Base-by-base conservation (phyloP, 2,797 vertebrate genomes). In the Hipposideros larvatus region DNA sequence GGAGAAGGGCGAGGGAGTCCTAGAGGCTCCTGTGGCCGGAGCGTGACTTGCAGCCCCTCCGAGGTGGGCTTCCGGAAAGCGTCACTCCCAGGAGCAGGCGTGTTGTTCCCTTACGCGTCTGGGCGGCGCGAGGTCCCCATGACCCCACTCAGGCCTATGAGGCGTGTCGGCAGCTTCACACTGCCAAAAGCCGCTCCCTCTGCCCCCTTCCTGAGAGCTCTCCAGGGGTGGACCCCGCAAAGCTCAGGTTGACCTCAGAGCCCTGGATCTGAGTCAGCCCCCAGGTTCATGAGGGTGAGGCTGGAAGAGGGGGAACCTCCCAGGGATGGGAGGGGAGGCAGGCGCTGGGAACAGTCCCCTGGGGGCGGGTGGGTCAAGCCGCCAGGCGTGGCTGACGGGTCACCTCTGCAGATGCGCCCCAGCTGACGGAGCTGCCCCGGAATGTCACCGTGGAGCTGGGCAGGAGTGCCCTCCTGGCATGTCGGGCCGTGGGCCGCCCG, bases 381-480 rank as follows among this genome's bases (percentile, higher is more conserved):
- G 0, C 51, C 1, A 4, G 90, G 53, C 8, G 0, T 11, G 65
- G 65, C 71, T 87, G 84, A 96, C 11, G 0, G 0, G 28, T 43
- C 63, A 6, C 57, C 48, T 90, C 84, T 75, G 6, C 97, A 99
- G 99, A 97, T 93, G 98, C 98, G 0, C 99, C 99, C 37, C 98
- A 97, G 95, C 99, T 99, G 97, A 98, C 92, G 0, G 98, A 99
- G 96, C 98, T 95, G 43, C 99, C 99, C 0, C 96, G 57, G 2
- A 99, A 99, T 0, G 0, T 98, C 94, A 98, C 98, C 0, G 99
- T 98, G 0, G 98, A 98, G 11, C 98, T 98, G 0, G 99, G 99
- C 59, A 98, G 99, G 75, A 99, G 98, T 0, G 97, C 99, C 94
- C 98, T 98, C 86, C 98, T 99, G 63, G 98, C 98, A 0, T 99